phyloP scores from a whole-genome alignment of 2,797 vertebrate genomes.

The Brotula barbata region DNA sequence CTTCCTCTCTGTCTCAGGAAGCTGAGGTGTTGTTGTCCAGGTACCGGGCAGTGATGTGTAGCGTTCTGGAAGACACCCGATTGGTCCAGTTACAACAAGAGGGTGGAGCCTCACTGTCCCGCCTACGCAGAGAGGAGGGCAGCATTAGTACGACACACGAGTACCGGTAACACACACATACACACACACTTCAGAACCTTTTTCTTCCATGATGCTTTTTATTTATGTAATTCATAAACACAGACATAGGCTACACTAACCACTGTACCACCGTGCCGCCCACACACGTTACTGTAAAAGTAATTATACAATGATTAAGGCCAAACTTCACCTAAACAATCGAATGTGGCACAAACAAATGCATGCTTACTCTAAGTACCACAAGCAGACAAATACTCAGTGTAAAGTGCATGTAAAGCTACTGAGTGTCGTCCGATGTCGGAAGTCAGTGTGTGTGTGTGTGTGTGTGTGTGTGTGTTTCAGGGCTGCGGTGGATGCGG shows the following conservation, averaged over 20 bases:
- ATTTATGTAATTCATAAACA: no score
- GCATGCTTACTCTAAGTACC: no score
- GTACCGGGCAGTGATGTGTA: conserved; percentile 82
- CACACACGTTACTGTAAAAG: no score
- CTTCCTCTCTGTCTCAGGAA: conserved; percentile 74
- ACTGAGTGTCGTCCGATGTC: no score
- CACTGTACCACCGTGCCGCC: no score
- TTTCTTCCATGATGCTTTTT: neutral
- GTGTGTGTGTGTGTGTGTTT: conserved; percentile 18
- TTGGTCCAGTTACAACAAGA: conserved; percentile 87
- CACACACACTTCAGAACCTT: neutral
- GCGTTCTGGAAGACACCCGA: conserved; percentile 81
- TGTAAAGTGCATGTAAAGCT: no score
- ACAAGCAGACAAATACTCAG: no score
- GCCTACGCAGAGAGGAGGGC: conserved; percentile 84
- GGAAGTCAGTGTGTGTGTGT: no score
- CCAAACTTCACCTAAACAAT: no score
- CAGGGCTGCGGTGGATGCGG: conserved; percentile 81
- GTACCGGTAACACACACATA: conserved; percentile 75
- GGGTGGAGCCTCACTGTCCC: conserved; percentile 83
- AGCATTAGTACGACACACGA: conserved; percentile 76
- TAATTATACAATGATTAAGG: no score
- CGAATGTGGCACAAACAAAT: no score
- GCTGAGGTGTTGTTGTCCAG: conserved; percentile 76
- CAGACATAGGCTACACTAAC: no score